Conservation (phyloP, 2,113 vertebrate species). For the Trematomus loennbergii region DNA sequence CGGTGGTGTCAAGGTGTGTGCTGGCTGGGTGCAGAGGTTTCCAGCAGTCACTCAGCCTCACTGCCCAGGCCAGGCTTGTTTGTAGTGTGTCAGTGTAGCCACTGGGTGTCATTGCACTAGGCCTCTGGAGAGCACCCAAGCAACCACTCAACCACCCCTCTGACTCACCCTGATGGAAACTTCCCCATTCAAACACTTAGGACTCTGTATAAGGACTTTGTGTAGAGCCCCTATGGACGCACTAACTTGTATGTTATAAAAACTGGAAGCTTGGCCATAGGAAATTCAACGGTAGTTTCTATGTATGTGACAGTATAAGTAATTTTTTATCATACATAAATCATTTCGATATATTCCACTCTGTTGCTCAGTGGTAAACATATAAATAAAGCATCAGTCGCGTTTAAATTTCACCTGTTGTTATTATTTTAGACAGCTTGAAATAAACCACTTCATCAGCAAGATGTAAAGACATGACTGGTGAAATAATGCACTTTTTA, state of each 20-base stretch:
- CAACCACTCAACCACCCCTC: conserved; percentile 77
- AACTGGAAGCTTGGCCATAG: conserved; percentile 34
- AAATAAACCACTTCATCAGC: conserved; percentile 14
- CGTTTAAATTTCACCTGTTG: conserved; percentile 34
- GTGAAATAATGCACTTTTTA: conserved; percentile 15
- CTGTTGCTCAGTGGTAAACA: background rate
- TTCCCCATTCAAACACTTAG: conserved; percentile 79
- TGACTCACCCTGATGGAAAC: conserved; percentile 82
- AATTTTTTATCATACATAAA: conserved; percentile 10
- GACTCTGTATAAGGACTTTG: conserved; percentile 72
- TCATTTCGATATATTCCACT: conserved; percentile 11
- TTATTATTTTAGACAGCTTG: conserved; percentile 20
- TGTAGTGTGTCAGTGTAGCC: conserved; percentile 81
- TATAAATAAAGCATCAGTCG: conserved; percentile 15
- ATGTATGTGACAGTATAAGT: conserved; percentile 9
- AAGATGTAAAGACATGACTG: conserved; percentile 3
- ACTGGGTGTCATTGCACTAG: conserved; percentile 84
- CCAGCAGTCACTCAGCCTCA: conserved; percentile 63
- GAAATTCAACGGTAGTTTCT: conserved; percentile 19
- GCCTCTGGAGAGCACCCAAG: conserved; percentile 80
- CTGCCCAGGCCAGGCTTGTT: conserved; percentile 62
- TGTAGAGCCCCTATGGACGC: conserved; percentile 67
- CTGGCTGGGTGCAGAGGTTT: conserved; percentile 66
- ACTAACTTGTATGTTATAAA: conserved; percentile 51
- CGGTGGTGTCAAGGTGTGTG: conserved; percentile 70